Percentiles rank a stretch among this genome's conserved stretches.
phyloP scores from a whole-genome alignment of 1,140 invertebrate genomes.

The Euwallacea fornicatus region DNA sequence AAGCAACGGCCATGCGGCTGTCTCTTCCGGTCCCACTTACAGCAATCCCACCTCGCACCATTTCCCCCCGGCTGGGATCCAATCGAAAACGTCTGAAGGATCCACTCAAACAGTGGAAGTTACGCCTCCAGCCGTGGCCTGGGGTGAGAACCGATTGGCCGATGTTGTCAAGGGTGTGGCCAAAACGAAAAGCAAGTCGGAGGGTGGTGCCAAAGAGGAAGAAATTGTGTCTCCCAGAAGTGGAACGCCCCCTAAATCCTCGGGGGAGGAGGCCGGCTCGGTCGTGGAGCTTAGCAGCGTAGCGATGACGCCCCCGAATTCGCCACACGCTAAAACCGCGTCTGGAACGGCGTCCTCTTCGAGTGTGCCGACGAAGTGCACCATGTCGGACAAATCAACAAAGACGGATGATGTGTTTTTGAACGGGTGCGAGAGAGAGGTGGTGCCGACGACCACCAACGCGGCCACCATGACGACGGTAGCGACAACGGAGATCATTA shows the following conservation, averaged over 20 bases:
- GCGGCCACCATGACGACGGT: conserved; percentile 55
- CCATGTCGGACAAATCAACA: conserved; percentile 59
- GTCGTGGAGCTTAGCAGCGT: conserved; percentile 56
- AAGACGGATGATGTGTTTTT: conserved; percentile 57
- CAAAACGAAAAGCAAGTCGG: conserved; percentile 54
- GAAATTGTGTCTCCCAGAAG: background rate
- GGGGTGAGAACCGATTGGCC: conserved; percentile 65
- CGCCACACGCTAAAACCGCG: conserved; percentile 53
- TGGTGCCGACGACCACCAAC: conserved; percentile 54
- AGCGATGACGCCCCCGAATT: conserved; percentile 62
- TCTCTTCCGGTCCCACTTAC: conserved; percentile 2
- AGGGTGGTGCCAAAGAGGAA: background rate
- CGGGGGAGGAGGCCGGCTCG: background rate
- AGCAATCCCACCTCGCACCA: conserved; percentile 13
- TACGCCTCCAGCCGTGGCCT: conserved; percentile 23
- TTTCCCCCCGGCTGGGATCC: conserved; percentile 1
- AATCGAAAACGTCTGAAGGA: conserved; percentile 1
- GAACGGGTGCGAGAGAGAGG: conserved; percentile 48
- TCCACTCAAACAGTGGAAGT: conserved; percentile 25
- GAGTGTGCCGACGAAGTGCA: conserved; percentile 52
- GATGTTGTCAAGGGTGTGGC: conserved; percentile 81
- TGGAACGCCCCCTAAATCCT: background rate
- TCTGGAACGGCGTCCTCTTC: conserved; percentile 41
- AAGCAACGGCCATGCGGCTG: background rate
- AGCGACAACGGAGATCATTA: conserved; percentile 33